A percentile compares a stretch with the other conserved stretches of the same genome.
These are phyloP conservation scores for Nematolebias whitei DNA, from an alignment of 2,113 vertebrate genomes.

Conservation along the genomic window DNA sequence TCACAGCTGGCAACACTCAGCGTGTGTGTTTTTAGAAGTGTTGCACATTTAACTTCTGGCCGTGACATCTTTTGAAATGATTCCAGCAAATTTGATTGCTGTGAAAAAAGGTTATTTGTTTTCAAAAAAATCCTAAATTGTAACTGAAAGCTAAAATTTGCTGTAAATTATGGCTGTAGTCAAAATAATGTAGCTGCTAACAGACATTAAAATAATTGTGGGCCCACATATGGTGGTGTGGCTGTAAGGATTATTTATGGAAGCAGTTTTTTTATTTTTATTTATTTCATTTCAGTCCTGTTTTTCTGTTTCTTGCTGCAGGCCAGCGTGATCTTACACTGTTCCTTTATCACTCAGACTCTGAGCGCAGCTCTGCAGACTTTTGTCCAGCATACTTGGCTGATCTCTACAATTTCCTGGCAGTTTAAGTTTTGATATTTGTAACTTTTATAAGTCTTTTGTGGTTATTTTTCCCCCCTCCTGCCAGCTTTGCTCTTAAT, in stretches of 20 bases:
- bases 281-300: not conserved
- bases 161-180: constrained; percentile 5
- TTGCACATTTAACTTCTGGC: not conserved
- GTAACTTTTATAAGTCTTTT: not conserved
- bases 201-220: not conserved
- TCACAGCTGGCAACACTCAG: not conserved
- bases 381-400: not conserved
- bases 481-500: not conserved
- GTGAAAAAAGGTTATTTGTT: not conserved
- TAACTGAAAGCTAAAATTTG: not conserved
- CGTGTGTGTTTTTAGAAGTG: not conserved
- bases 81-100: not conserved
- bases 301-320: not conserved
- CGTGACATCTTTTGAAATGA: not conserved
- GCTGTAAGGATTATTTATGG: not conserved
- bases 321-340: not conserved
- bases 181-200: not conserved
- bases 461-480: constrained; percentile 9
- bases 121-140: not conserved
- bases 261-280: too few relatives aligned
- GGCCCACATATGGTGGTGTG: not conserved
- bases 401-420: not conserved
- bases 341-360: not conserved
- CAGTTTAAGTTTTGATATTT: not conserved
- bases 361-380: not conserved